Conservation (phyloP, 1,140 invertebrate genomes). For the Araneus ventricosus region DNA sequence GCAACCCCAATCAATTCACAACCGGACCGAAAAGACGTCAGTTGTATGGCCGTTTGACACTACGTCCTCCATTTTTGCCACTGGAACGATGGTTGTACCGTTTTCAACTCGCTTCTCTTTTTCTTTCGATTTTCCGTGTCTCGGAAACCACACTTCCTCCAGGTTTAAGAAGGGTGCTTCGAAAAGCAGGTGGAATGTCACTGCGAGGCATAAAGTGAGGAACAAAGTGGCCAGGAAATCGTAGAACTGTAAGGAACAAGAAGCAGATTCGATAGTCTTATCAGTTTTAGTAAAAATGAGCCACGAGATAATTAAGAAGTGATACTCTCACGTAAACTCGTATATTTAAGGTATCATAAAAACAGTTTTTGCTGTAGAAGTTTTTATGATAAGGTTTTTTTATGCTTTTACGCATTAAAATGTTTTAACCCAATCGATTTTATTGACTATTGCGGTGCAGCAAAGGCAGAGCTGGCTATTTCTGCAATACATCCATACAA, state of each 20-base stretch:
- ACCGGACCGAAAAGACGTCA: conserved; percentile 51
- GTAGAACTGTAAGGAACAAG: conserved; percentile 29
- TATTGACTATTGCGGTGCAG: too few species aligned
- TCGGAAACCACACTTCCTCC: conserved; percentile 67
- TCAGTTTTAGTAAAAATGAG: background rate
- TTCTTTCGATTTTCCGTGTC: conserved; percentile 31
- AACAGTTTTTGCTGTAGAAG: too few species aligned
- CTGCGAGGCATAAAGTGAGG: conserved; percentile 54
- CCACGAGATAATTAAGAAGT: background rate
- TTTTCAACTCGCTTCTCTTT: conserved; percentile 49
- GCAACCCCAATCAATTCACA: background rate
- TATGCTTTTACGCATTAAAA: too few species aligned
- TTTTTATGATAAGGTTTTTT: too few species aligned
- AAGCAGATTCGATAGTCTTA: background rate
- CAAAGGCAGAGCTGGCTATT: too few species aligned
- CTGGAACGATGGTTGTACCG: conserved; percentile 55
- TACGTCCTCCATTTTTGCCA: conserved; percentile 67
- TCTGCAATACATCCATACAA: too few species aligned
- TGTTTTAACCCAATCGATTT: too few species aligned
- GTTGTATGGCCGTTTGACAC: conserved; percentile 9
- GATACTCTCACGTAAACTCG: background rate
- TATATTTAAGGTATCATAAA: too few species aligned
- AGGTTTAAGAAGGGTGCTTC: conserved; percentile 67
- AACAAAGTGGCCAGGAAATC: conserved; percentile 59
- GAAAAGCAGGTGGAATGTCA: conserved; percentile 65